phyloP scores from a whole-genome alignment of 2,888 invertebrate species.

The Melieria crassipennis region DNA sequence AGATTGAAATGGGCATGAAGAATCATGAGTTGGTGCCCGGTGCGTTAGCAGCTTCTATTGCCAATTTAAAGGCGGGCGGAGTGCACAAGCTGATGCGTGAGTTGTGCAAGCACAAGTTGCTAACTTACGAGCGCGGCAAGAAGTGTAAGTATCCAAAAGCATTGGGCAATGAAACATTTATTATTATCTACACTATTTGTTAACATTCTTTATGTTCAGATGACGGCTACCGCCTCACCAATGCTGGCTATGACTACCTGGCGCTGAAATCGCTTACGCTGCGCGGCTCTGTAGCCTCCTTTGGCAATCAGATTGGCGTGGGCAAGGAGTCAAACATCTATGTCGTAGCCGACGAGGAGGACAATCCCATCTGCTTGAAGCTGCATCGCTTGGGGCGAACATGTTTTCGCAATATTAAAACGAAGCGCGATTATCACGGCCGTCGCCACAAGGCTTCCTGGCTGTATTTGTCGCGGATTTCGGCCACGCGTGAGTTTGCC shows the following conservation, averaged over 20 bases:
- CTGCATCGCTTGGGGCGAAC: constrained; percentile 91
- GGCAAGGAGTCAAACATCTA: constrained; percentile 99
- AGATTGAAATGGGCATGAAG: constrained; percentile 99
- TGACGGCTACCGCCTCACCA: constrained; percentile 96
- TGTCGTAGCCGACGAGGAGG: constrained; percentile 83
- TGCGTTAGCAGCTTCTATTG: constrained; percentile 88
- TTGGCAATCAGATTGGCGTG: constrained; percentile 98
- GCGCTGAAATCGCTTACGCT: constrained; percentile 89
- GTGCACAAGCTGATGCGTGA: constrained; percentile 91
- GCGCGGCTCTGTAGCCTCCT: constrained; percentile 80
- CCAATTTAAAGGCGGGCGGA: constrained; percentile 92
- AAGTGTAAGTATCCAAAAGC: constrained; percentile 74
- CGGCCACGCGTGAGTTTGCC: constrained; percentile 97
- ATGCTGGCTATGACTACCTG: constrained; percentile 95
- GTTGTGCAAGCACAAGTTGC: constrained; percentile 86
- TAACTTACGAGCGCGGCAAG: constrained; percentile 95
- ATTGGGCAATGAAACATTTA: neutral
- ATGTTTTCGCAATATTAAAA: constrained; percentile 94
- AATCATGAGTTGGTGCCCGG: constrained; percentile 98
- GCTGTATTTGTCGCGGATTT: constrained; percentile 95
- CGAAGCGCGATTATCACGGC: constrained; percentile 96
- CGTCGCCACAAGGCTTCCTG: constrained; percentile 90
- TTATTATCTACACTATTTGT: neutral
- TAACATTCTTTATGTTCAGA: constrained; percentile 68
- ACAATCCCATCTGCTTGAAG: constrained; percentile 86